Conservation (phyloP, 2,113 vertebrate genomes). For the Cichladusa arquata region DNA sequence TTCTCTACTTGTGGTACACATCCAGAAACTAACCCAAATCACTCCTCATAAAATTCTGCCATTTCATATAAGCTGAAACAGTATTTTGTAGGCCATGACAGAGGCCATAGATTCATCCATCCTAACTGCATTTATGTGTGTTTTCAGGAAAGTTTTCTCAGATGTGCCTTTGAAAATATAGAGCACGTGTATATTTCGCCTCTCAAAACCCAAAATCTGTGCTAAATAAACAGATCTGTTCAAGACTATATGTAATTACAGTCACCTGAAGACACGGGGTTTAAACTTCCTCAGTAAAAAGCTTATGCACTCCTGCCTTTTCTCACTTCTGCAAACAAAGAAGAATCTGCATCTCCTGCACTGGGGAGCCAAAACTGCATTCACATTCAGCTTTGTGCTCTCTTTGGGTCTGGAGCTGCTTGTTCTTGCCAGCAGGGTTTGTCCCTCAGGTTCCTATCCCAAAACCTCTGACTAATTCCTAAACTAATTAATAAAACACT, state of each 20-base stretch:
- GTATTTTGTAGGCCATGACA: not conserved
- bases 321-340: not conserved
- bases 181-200: accelerated
- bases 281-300: not conserved
- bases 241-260: accelerated
- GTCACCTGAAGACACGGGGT: not conserved
- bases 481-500: not conserved
- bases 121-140: not conserved
- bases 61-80: not conserved
- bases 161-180: not conserved
- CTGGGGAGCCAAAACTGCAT: not conserved
- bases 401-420: not conserved
- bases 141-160: not conserved
- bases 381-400: not conserved
- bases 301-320: not conserved
- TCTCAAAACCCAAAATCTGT: not conserved
- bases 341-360: not conserved
- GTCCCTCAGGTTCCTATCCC: not conserved
- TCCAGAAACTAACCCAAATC: not conserved
- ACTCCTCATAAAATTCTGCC: not conserved
- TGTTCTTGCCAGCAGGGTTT: not conserved
- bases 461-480: not conserved
- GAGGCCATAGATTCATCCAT: not conserved
- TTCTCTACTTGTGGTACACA: not conserved
- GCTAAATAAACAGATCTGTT: not conserved